Conservation (phyloP, 2,888 invertebrate species). For the Lampropteryx suffumata region DNA sequence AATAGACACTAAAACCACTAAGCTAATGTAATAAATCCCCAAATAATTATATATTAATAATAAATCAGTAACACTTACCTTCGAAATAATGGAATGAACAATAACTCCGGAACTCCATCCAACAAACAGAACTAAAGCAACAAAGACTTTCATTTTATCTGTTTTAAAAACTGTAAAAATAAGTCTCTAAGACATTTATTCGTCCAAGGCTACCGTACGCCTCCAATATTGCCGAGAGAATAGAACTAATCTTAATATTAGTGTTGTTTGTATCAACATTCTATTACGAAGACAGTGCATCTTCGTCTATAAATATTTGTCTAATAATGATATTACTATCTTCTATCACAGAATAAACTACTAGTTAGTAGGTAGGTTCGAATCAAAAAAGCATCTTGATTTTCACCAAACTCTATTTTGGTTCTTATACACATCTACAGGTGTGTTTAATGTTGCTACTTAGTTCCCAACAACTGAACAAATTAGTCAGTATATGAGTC, state of each 20-base stretch:
- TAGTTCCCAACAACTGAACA: background rate
- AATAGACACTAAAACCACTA: no score
- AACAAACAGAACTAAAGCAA: slow-evolving; percentile 58
- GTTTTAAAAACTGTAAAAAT: slow-evolving; percentile 20
- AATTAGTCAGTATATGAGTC: no score
- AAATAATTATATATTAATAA: no score
- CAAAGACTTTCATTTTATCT: slow-evolving; percentile 53
- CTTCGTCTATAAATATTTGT: no score
- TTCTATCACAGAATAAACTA: no score
- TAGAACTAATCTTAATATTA: slow-evolving; percentile 5
- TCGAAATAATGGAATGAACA: slow-evolving; percentile 44
- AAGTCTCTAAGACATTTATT: slow-evolving; percentile 5
- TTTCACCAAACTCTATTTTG: no score
- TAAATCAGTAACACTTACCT: slow-evolving; percentile 55
- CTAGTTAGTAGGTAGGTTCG: no score
- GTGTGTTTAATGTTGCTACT: no score
- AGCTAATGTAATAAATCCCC: no score
- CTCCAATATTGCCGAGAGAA: slow-evolving; percentile 1
- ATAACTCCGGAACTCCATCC: slow-evolving; percentile 53
- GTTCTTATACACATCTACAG: no score
- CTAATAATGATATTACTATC: no score
- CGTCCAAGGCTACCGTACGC: background rate
- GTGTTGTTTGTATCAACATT: slow-evolving; percentile 5
- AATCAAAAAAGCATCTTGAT: background rate
- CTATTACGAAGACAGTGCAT: slow-evolving; percentile 1